Evolutionary conservation across 2,797 vertebrate genomes (phyloP).

Genomic region (Poecile montanus): DNA sequence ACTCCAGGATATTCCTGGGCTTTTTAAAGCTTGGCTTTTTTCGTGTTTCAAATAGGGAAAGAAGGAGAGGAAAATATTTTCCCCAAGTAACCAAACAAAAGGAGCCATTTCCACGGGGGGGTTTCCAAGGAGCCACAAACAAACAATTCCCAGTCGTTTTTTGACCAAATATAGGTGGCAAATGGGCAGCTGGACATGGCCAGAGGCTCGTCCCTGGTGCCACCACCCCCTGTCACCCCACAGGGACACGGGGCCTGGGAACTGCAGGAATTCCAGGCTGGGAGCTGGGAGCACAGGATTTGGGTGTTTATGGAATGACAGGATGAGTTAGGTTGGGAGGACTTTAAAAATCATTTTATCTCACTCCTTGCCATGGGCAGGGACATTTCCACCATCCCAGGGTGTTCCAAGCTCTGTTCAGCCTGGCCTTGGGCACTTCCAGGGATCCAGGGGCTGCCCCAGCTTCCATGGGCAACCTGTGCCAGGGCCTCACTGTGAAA

Average conservation of each 20-base stretch:
- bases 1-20: background rate
- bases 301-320: background rate
- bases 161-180: slow-evolving; percentile 50
- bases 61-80: slow-evolving; percentile 16
- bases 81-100: slow-evolving; percentile 53
- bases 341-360: background rate
- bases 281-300: rapidly evolving
- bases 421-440: rapidly evolving
- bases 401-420: rapidly evolving
- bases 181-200: background rate
- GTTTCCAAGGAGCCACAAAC: slow-evolving; percentile 58
- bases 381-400: background rate
- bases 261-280: background rate
- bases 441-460: background rate
- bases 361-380: background rate
- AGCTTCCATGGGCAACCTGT: background rate
- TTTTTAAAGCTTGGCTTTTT: slow-evolving; percentile 9
- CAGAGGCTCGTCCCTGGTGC: background rate
- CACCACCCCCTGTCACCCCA: background rate
- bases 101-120: background rate
- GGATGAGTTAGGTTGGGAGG: background rate
- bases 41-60: background rate
- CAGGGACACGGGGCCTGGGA: background rate
- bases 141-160: slow-evolving; percentile 22
- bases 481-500: background rate